A percentile compares a stretch with the other conserved stretches of the same genome.
Conservation (phyloP, 2,888 invertebrate species). For the Scaptomyza flava region DNA sequence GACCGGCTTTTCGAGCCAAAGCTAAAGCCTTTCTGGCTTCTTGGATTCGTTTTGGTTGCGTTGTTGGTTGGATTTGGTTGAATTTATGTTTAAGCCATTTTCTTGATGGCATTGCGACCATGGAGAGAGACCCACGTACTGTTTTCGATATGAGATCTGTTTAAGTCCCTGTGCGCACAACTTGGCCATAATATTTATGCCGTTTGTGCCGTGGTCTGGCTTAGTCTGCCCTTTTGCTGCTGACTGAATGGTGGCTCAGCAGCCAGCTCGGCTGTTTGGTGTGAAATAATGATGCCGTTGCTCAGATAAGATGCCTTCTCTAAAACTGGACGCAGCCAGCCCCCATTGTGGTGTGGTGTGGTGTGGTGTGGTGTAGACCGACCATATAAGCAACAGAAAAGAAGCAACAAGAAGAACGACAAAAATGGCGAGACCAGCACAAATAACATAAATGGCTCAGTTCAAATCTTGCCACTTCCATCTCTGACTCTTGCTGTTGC, state of each 20-base stretch:
- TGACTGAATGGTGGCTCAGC: not conserved
- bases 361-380: slow-evolving; percentile 6
- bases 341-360: slow-evolving; percentile 61
- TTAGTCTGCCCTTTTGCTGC: slow-evolving; percentile 51
- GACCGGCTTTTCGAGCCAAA: slow-evolving; percentile 14
- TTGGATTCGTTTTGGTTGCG: slow-evolving; percentile 7
- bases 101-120: slow-evolving; percentile 57
- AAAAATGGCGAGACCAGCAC: slow-evolving; percentile 46
- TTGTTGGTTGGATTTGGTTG: slow-evolving; percentile 29
- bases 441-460: slow-evolving; percentile 67
- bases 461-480: slow-evolving; percentile 51
- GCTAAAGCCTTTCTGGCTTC: slow-evolving; percentile 13
- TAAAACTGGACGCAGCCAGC: slow-evolving; percentile 66
- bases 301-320: slow-evolving; percentile 79
- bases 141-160: slow-evolving; percentile 74
- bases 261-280: slow-evolving; percentile 47
- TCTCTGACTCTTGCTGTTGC: slow-evolving; percentile 14
- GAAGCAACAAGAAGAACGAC: slow-evolving; percentile 12
- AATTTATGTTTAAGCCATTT: slow-evolving; percentile 69
- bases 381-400: slow-evolving; percentile 44
- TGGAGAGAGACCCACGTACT: slow-evolving; percentile 51
- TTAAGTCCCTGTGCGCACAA: slow-evolving; percentile 36
- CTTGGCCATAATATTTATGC: slow-evolving; percentile 75
- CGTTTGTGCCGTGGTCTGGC: slow-evolving; percentile 51
- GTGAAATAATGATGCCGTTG: slow-evolving; percentile 83